phyloP scores from a whole-genome alignment of 2,888 invertebrate genomes.

The Neoaliturus tenellus region DNA sequence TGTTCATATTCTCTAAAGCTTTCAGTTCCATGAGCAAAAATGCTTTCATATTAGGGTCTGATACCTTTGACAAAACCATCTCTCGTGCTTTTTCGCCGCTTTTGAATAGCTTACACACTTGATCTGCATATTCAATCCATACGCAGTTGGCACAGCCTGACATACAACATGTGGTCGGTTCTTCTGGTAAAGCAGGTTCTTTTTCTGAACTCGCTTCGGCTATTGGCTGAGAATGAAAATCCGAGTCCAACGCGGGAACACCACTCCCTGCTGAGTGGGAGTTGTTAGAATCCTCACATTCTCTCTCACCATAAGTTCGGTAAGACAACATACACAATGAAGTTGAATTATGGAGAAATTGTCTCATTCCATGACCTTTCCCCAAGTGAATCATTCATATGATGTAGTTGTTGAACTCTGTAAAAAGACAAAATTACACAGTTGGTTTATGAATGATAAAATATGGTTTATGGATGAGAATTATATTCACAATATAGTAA shows the following conservation, averaged over 20 bases:
- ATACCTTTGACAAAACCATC: slow-evolving; percentile 83
- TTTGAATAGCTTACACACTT: slow-evolving; percentile 79
- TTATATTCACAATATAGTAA: too few species aligned
- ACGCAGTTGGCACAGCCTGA: slow-evolving; percentile 96
- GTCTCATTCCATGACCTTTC: too few species aligned
- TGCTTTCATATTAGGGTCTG: slow-evolving; percentile 88
- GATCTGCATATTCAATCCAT: slow-evolving; percentile 93
- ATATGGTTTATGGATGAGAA: too few species aligned
- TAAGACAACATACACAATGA: too few species aligned
- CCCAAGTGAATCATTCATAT: too few species aligned
- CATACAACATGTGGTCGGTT: slow-evolving; percentile 92
- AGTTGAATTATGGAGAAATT: too few species aligned
- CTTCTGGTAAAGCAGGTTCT: slow-evolving; percentile 74
- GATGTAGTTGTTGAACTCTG: too few species aligned
- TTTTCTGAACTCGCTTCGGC: neutral
- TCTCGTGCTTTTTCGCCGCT: slow-evolving; percentile 82
- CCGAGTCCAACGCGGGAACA: neutral
- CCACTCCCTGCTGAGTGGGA: neutral
- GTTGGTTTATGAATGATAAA: too few species aligned
- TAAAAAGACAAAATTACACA: too few species aligned
- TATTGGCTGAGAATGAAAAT: neutral
- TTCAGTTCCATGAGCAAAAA: slow-evolving; percentile 87
- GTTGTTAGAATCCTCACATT: too few species aligned
- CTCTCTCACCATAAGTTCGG: too few species aligned
- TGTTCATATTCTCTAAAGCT: slow-evolving; percentile 5